Base-by-base conservation (phyloP, 2,888 invertebrate genomes). In the Lycophotia porphyrea region DNA sequence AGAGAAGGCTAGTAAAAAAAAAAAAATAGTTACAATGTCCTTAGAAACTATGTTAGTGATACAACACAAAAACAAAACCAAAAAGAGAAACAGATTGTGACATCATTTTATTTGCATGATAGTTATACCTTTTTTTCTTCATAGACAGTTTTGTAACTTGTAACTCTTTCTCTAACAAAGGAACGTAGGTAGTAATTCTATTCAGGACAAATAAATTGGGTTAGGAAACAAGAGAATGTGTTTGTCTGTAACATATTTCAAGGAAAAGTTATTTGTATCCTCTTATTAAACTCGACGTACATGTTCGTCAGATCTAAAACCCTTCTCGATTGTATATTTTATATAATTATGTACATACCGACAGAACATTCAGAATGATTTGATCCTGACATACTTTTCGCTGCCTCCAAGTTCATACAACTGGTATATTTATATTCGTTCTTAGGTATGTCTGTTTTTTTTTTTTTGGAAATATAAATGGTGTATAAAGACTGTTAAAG, bases 231-330 rank as follows among this genome's bases (percentile, higher is more conserved):
- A 9, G 42, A 65, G 42, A 39, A 75, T 34, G n/a, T 58, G 11
- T 65, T 72, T 71, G 24, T 65, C 27, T 24, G 47, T 55, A 42
- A 36, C 36, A 36, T 42, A 52, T 65, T 80, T 80, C 42, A 34
- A 58, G 21, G 34, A 36, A 44, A 65, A 60, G 36, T 60, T 73
- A 52, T 65, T 80, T 73, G 34, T 34, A 5, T 55, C 21, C 8
- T n/a, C 24, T 39, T 47, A 39, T 42, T 55, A 0, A 76, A 39
- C n/a, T 70, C 5, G 70, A 67, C 39, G 1, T 47, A n/a, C 18
- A 36, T 39, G 11, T 5, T 34, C 5, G 21, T 39, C 8, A 11
- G 8, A 78, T 5, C 47, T 7, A 44, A 44, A 36, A 73, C 27
- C 2, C 21, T 55, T n/a, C 11, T 73, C 8, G 2, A 0, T 18